Evolutionary conservation across 2,797 vertebrate species (phyloP).

Genomic region (Chloroceryle inda): DNA sequence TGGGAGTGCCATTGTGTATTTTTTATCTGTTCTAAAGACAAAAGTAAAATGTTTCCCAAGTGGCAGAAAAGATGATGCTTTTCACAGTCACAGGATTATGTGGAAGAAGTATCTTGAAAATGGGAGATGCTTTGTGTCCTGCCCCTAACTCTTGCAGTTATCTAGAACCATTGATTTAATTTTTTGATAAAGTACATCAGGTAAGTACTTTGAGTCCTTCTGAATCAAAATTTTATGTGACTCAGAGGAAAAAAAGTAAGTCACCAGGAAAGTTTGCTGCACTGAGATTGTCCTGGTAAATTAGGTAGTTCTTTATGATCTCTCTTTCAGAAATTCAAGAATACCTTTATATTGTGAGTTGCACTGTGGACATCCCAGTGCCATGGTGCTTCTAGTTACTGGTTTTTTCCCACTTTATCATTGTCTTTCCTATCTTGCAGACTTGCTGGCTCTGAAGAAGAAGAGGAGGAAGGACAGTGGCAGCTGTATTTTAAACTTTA

Average conservation of each 20-base stretch:
- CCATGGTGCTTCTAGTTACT: not conserved
- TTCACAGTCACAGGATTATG: not conserved
- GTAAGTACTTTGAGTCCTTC: not conserved
- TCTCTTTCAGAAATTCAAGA: not conserved
- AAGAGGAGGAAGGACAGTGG: constrained; percentile 87
- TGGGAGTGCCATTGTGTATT: not conserved
- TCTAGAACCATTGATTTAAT: not conserved
- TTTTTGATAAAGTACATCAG: not conserved
- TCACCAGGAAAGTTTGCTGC: not conserved
- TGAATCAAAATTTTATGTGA: not conserved
- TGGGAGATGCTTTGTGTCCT: not conserved
- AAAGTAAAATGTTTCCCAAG: not conserved
- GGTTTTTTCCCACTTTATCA: fast-evolving
- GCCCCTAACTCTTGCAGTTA: not conserved
- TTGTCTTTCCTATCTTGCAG: constrained; percentile 66
- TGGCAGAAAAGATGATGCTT: not conserved
- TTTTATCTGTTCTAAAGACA: not conserved
- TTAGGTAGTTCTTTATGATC: not conserved
- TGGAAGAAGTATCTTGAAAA: not conserved
- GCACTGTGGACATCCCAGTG: not conserved
- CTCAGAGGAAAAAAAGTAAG: not conserved
- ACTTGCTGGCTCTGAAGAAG: constrained; percentile 86
- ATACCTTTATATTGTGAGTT: not conserved
- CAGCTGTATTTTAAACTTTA: constrained; percentile 96
- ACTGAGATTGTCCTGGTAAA: not conserved